Evolutionary conservation across 2,797 vertebrate species (phyloP), one percentile per base, ranked within the genome.

Genomic region (Spondyliosoma cantharus): DNA sequence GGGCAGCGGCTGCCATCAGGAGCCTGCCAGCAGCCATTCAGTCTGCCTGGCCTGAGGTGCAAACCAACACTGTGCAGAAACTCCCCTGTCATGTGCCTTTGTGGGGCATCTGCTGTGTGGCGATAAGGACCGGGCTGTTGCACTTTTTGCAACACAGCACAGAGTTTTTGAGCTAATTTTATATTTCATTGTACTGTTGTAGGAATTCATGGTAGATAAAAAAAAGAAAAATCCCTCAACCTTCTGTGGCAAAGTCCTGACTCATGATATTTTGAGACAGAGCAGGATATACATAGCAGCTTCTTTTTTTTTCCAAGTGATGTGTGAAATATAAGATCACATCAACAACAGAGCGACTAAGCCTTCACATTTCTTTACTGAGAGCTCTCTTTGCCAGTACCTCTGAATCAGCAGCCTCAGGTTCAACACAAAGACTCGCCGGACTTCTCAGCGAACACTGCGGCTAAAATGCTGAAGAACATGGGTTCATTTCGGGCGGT

Each of bases 111-210:
- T 95, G 93, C 81, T 86, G 50, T 32, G 75, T 15, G 8, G 68
- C 50, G 93, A 95, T 95, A 94, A 94, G 92, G 65, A 71, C 69
- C 7, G 15, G 53, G 83, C 82, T 82, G 74, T 57, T 86, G 86
- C 57, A 70, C 69, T 78, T 84, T 86, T 89, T 90, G 75, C 80
- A 78, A 78, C 72, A 69, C 80, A 54, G 87, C 71, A 76, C 50
- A 65, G 78, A 69, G 48, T 86, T 89, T 89, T 89, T 74, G 43
- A 83, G 76, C 82, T 91, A 88, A 90, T 93, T 93, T 86, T 91
- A 78, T 56, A 86, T 81, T 52, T 71, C 69, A 27, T 71, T 79
- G 78, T 81, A 76, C 72, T 89, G 53, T 86, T 77, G 76, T 66
- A 68, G 77, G 73, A 89, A 84, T 83, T 76, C 61, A 52, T 83